Evolutionary conservation across 2,113 vertebrate genomes (phyloP).

Genomic region (Tetraodon nigroviridis): DNA sequence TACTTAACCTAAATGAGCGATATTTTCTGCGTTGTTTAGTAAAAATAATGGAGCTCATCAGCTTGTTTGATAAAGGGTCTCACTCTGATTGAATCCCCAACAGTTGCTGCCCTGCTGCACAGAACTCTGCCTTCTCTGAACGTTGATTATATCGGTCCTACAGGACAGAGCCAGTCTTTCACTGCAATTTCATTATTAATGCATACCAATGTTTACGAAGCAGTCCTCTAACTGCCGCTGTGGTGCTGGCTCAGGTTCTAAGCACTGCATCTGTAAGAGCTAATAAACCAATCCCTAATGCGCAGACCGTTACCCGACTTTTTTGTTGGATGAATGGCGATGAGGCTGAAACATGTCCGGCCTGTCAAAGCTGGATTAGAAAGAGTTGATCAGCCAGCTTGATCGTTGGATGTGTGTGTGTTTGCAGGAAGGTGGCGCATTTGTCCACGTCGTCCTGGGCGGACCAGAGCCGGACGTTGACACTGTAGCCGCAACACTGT

Average conservation of each 20-base stretch:
- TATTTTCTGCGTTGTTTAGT: conserved; percentile 43
- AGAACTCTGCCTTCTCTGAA: conserved; percentile 1
- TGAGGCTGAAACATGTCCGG: conserved; percentile 1
- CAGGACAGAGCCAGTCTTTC: conserved; percentile 11
- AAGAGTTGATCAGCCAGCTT: neutral
- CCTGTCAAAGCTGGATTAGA: neutral
- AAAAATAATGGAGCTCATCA: conserved; percentile 45
- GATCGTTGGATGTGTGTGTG: conserved; percentile 4
- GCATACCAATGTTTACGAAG: conserved; percentile 37
- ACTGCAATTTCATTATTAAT: conserved; percentile 49
- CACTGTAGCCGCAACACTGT: conserved; percentile 84
- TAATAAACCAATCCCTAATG: conserved; percentile 20
- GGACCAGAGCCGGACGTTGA: conserved; percentile 84
- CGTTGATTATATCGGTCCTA: conserved; percentile 6
- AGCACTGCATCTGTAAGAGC: conserved; percentile 16
- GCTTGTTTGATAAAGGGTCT: conserved; percentile 27
- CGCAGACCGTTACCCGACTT: neutral
- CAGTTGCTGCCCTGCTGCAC: neutral
- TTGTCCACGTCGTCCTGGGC: conserved; percentile 84
- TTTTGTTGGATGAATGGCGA: conserved; percentile 9
- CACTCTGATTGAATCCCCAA: too few species aligned
- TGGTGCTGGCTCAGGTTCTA: conserved; percentile 11
- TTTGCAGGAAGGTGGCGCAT: conserved; percentile 73
- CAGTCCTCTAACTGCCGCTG: conserved; percentile 33
- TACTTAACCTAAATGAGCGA: conserved; percentile 52